Conservation (phyloP, 2,113 vertebrate genomes). For the Tenrec ecaudatus region DNA sequence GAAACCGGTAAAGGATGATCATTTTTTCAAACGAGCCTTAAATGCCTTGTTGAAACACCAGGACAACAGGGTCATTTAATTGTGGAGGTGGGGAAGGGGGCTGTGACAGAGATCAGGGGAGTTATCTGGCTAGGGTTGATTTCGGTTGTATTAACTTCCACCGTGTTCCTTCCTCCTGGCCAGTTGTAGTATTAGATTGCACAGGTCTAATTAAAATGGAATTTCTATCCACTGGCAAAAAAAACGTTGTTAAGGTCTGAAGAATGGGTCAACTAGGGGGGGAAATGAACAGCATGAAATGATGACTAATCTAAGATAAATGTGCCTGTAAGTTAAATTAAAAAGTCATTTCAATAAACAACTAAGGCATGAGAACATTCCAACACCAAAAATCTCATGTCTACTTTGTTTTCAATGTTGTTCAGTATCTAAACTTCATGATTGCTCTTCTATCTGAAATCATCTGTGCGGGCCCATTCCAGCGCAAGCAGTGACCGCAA, state of each 20-base stretch:
- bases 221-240: conserved; percentile 81
- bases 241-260: conserved; percentile 81
- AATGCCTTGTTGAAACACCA: conserved; percentile 81
- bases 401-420: conserved; percentile 21
- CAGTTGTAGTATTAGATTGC: conserved; percentile 83
- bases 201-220: conserved; percentile 86
- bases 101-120: conserved; percentile 77
- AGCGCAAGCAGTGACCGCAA: conserved; percentile 59
- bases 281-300: conserved; percentile 72
- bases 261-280: conserved; percentile 73
- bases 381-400: conserved; percentile 46
- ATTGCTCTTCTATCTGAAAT: conserved; percentile 51
- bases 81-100: conserved; percentile 73
- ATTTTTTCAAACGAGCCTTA: conserved; percentile 80
- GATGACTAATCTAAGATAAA: conserved; percentile 69
- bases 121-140: conserved; percentile 84
- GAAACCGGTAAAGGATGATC: conserved; percentile 76
- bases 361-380: conserved; percentile 43
- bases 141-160: conserved; percentile 84
- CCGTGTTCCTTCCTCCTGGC: conserved; percentile 70
- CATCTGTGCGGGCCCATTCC: conserved; percentile 28
- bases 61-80: conserved; percentile 81
- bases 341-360: conserved; percentile 39
- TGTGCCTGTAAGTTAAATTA: background rate
- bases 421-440: conserved; percentile 9